Evolutionary conservation across 2,888 invertebrate species (phyloP), one percentile per base, ranked within the genome.

Genomic region (Papilio gigon): DNA sequence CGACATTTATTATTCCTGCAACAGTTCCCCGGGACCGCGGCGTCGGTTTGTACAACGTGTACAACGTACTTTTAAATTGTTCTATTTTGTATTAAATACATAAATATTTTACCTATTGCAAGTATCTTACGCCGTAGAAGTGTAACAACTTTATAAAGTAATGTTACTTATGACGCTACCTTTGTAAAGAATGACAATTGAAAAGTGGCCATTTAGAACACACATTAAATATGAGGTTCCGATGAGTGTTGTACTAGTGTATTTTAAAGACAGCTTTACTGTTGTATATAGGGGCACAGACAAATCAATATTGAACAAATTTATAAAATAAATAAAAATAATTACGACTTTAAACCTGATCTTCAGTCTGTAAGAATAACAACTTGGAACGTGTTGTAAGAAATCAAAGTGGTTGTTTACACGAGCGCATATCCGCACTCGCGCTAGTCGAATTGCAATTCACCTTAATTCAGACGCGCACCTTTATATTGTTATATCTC

Each of bases 401-500:
- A 37, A 65, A 44, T 42, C 42, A 58, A 42, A 56, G 35, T 37
- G 1, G 14, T 65, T 53, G 37, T 53, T 56, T 56, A 40, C 64
- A 5, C 5, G 22, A n/a, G 9, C 35, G 17, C 35, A 35, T 30
- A 6, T 70, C 66, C 68, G 70, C 71, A 67, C 50, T 62, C 68
- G 71, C 76, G 75, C 76, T 35, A 37, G 40, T 82, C 80, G 81
- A 80, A 84, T 80, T 85, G 83, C 88, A 85, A 86, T 88, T 83
- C 84, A 80, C 80, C 83, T 83, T 84, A 87, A 86, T 88, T 85
- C 83, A 83, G 84, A 85, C 84, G 81, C 80, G 84, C 88, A 90
- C 89, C 88, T 90, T 88, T 86, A 89, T 88, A 90, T 89, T 89
- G 89, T 90, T 89, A 87, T 89, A 89, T 89, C 89, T 88, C 84